phyloP scores from a whole-genome alignment of 2,113 vertebrate genomes.

The Accipiter cooperii region DNA sequence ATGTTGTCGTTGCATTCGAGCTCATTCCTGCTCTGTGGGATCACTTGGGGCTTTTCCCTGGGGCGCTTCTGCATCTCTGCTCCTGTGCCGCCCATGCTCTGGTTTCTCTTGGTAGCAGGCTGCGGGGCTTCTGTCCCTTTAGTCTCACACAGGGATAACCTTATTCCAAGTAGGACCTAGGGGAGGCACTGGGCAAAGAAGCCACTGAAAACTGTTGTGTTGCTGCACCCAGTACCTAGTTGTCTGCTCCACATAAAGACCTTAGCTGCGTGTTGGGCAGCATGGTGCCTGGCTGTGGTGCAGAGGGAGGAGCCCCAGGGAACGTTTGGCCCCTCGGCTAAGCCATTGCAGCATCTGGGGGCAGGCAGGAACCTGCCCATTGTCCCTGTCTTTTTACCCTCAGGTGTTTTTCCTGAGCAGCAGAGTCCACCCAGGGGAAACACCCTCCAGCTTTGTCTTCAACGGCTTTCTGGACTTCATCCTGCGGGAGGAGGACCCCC shows the following conservation, averaged over 20 bases:
- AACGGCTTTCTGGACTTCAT: slow-evolving; percentile 96
- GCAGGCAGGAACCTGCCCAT: not conserved
- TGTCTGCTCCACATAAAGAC: not conserved
- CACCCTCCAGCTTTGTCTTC: slow-evolving; percentile 95
- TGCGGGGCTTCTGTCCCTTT: no score
- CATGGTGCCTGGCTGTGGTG: fast-evolving
- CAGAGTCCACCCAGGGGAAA: slow-evolving; percentile 94
- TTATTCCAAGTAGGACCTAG: no score
- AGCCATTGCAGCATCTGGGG: fast-evolving
- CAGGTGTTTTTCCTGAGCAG: slow-evolving; percentile 97
- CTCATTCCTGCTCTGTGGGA: fast-evolving
- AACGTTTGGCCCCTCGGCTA: not conserved
- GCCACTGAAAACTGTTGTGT: not conserved
- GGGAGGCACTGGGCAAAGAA: not conserved
- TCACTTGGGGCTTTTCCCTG: not conserved
- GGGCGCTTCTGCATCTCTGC: not conserved
- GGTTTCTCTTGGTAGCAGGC: not conserved
- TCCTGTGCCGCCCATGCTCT: fast-evolving
- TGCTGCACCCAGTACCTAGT: fast-evolving
- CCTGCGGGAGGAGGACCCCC: slow-evolving; percentile 87
- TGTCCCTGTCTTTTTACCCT: not conserved
- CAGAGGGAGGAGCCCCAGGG: not conserved
- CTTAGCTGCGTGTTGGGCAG: fast-evolving
- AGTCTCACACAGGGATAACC: not conserved
- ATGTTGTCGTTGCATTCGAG: fast-evolving